These are phyloP conservation scores for Octodonta nipae DNA, from an alignment of 2,888 invertebrate species.

Conservation along the genomic window DNA sequence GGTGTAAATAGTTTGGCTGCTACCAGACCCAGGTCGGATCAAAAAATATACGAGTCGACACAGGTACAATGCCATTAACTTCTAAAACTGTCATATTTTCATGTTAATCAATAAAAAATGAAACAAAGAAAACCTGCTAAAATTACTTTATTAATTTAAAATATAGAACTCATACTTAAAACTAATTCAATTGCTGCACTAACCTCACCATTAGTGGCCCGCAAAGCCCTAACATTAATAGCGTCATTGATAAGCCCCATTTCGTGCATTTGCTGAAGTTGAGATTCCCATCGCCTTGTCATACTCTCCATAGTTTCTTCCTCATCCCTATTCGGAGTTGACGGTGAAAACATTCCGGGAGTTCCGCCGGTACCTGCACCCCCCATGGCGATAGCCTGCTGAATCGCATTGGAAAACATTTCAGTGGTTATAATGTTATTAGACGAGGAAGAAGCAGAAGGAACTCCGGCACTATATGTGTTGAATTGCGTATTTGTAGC, in stretches of 20 bases:
- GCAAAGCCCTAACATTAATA: conserved; percentile 71
- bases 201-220: conserved; percentile 70
- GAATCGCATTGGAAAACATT: conserved; percentile 67
- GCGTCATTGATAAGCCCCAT: conserved; percentile 79
- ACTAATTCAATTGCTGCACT: conserved; percentile 84
- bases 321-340: conserved; percentile 9
- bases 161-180: conserved; percentile 33
- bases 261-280: conserved; percentile 72
- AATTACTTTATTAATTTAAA: no score
- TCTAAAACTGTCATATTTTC: no score
- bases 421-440: conserved; percentile 52
- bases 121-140: no score
- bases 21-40: no score
- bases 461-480: conserved; percentile 22
- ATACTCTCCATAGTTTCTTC: conserved; percentile 23
- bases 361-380: conserved; percentile 10
- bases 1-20: no score
- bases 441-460: conserved; percentile 12
- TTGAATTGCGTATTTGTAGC: conserved; percentile 31
- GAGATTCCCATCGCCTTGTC: conserved; percentile 37
- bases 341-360: conserved; percentile 2
- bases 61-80: no score
- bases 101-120: no score
- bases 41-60: no score
- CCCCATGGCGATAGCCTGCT: conserved; percentile 45